Percentiles rank a stretch among this genome's conserved stretches.
Evolutionary conservation across 2,113 vertebrate species (phyloP).

Genomic region (Aphyosemion australe): DNA sequence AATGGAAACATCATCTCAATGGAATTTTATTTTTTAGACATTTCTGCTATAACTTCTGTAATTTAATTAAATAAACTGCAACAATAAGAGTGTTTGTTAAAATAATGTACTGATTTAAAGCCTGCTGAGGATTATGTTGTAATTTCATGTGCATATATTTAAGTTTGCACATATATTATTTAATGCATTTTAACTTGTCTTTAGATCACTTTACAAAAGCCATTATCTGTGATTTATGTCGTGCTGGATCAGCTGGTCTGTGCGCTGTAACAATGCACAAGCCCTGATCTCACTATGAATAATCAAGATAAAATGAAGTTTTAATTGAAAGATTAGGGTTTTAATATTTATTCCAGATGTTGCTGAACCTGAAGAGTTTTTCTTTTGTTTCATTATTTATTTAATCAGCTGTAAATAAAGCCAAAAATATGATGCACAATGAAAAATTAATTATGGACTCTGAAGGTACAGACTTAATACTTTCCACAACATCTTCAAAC

Average conservation of each 20-base stretch:
- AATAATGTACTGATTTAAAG: no score
- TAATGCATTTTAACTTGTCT: background rate
- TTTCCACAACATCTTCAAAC: conserved; percentile 69
- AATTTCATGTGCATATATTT: no score
- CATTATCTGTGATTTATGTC: conserved; percentile 37
- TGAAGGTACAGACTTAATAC: conserved; percentile 59
- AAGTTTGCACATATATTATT: no score
- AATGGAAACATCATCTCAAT: no score
- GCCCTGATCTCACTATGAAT: conserved; percentile 39
- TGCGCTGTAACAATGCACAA: conserved; percentile 18
- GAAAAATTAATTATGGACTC: conserved; percentile 66
- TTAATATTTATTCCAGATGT: conserved; percentile 66
- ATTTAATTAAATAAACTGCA: no score
- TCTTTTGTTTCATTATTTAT: conserved; percentile 19
- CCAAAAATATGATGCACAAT: conserved; percentile 60
- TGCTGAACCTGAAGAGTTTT: conserved; percentile 23
- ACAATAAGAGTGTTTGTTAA: no score
- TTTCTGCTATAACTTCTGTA: no score
- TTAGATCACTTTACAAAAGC: conserved; percentile 10
- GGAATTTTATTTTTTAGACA: no score
- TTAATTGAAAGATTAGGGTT: conserved; percentile 54
- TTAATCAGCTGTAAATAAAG: conserved; percentile 53
- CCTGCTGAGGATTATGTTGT: no score
- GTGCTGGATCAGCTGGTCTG: background rate
- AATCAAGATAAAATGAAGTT: conserved; percentile 36